These are phyloP conservation scores for Motacilla alba DNA, from an alignment of 2,113 vertebrate genomes.

Conservation along the genomic window DNA sequence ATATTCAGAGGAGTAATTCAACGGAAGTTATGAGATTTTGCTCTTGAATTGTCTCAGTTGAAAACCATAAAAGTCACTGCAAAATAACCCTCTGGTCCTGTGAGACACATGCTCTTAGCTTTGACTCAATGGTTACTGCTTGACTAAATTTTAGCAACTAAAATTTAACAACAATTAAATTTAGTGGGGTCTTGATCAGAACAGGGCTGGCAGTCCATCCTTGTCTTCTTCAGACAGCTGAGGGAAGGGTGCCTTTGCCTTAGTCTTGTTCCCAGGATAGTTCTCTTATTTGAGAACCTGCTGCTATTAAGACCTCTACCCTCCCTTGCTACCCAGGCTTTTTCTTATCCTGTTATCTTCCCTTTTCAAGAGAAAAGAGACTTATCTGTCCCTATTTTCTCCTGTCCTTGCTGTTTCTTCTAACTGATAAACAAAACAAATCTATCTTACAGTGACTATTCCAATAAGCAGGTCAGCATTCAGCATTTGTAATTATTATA, in stretches of 20 bases:
- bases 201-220: not conserved
- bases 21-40: not conserved
- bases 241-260: not conserved
- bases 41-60: not conserved
- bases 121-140: not conserved
- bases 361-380: not conserved
- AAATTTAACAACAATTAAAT: no score
- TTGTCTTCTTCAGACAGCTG: not conserved
- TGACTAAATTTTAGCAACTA: not conserved
- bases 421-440: not conserved
- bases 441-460: not conserved
- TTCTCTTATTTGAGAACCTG: not conserved
- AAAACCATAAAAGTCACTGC: not conserved
- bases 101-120: not conserved
- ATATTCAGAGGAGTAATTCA: not conserved
- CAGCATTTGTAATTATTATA: not conserved
- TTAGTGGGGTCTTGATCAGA: not conserved
- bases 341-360: not conserved
- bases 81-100: not conserved
- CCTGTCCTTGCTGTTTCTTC: not conserved
- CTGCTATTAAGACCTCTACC: not conserved
- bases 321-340: not conserved
- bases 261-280: not conserved
- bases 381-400: not conserved
- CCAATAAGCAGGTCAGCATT: not conserved